Base-by-base conservation (phyloP, 1,140 invertebrate genomes). In the Acromyrmex charruanus region DNA sequence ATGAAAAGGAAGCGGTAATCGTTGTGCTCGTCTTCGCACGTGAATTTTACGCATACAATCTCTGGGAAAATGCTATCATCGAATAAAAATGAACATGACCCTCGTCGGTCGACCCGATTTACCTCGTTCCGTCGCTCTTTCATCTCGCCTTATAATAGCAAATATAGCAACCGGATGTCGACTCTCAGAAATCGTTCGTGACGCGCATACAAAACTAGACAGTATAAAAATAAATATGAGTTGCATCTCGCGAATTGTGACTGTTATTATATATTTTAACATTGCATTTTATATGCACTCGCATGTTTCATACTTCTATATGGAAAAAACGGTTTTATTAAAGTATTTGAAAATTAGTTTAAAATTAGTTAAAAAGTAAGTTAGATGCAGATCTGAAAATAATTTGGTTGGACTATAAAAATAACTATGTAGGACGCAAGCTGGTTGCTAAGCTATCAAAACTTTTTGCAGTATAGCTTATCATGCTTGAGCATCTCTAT, bases 131-230 rank as follows among this genome's bases (percentile, higher is more conserved):
- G 4, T 9, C 74, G 77, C 28, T 61, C 79, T 89, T 85, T 85
- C 16, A 77, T 77, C 80, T 90, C 80, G 58, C 6, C 65, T 85
- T 82, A 68, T 86, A 58, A 49, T 66, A n/a, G 55, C 49, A 28
- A 44, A 10, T 10, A 44, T 10, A 44, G 39, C 9, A 14, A 81
- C 44, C 35, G 53, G 59, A 53, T 77, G 68, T 90, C 75, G 59
- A 87, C 4, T 90, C 74, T 85, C 74, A 55, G 71, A 72, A 89
- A 89, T 77, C 25, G 44, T 75, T 44, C 58, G 51, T 68, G 71
- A 71, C 61, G 35, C 61, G 6, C 3, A 2, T 35, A 75, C 18
- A 9, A 18, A 31, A 66, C n/a, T 58, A 75, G 6, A 74, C 5
- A 18, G n/a, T 35, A 75, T 21, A 75, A 25, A 75, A 39, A 58